phyloP scores from a whole-genome alignment of 2,888 invertebrate genomes.

The Aphelenchoides bicaudatus region DNA sequence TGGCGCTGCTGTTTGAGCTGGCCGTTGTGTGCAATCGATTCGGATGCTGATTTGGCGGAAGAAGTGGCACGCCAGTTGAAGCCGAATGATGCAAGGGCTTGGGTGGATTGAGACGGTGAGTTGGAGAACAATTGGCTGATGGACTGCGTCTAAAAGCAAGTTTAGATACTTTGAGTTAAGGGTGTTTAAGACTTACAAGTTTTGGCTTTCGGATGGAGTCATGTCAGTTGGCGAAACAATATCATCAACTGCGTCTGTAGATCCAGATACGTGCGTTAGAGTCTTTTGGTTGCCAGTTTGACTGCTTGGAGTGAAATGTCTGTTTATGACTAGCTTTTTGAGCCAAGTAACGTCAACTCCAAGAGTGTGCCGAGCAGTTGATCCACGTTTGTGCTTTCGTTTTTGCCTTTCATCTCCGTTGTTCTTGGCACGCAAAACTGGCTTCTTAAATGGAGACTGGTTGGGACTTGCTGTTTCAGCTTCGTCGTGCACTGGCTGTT shows the following conservation, averaged over 20 bases:
- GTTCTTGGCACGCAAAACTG: too few species aligned
- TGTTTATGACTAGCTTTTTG: slow-evolving; percentile 37
- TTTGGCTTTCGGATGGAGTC: slow-evolving; percentile 12
- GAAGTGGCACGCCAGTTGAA: slow-evolving; percentile 9
- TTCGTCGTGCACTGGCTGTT: slow-evolving; percentile 42
- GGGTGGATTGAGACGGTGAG: slow-evolving; percentile 8
- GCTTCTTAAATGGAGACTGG: not conserved
- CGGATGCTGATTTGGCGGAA: slow-evolving; percentile 11
- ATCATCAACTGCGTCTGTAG: slow-evolving; percentile 7
- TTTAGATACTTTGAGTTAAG: not conserved
- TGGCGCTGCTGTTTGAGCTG: slow-evolving; percentile 3
- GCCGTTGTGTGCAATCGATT: slow-evolving; percentile 10
- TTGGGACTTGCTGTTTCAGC: not conserved
- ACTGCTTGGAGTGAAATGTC: not conserved
- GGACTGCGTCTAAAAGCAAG: slow-evolving; percentile 3
- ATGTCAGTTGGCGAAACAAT: not conserved
- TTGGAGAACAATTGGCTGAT: not conserved
- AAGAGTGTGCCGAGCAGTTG: slow-evolving; percentile 51
- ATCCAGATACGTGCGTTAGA: not conserved
- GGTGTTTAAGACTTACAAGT: not conserved
- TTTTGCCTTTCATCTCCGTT: too few species aligned
- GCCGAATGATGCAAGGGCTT: slow-evolving; percentile 15
- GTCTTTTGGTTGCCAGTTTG: not conserved
- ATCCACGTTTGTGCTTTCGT: slow-evolving; percentile 37
- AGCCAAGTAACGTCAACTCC: slow-evolving; percentile 59